These are phyloP conservation scores for Miltochrista miniata DNA, from an alignment of 2,888 invertebrate genomes.

Conservation along the genomic window DNA sequence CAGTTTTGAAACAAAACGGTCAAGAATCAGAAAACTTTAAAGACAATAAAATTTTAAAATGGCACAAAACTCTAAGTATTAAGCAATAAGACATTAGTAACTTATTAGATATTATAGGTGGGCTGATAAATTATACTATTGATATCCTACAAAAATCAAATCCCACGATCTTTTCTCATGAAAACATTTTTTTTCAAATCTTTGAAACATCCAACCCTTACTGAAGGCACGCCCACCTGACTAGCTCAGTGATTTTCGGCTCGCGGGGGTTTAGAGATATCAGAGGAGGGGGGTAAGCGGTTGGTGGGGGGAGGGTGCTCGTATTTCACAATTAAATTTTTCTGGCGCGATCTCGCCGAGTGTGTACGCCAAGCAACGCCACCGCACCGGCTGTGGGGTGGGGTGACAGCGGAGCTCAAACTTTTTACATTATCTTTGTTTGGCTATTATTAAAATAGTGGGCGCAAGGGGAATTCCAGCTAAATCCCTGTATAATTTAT, in stretches of 20 bases:
- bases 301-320: slow-evolving; percentile 44
- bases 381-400: slow-evolving; percentile 58
- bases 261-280: slow-evolving; percentile 23
- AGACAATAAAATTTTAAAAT: no score
- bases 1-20: no score
- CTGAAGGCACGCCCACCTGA: slow-evolving; percentile 40
- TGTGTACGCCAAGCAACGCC: slow-evolving; percentile 70
- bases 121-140: neutral
- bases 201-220: slow-evolving; percentile 11
- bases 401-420: slow-evolving; percentile 49
- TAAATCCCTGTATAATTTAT: no score
- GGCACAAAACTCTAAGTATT: no score
- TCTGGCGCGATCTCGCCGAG: slow-evolving; percentile 72
- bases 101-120: no score
- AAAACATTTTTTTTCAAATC: slow-evolving; percentile 1
- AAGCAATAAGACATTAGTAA: no score
- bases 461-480: no score
- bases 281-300: slow-evolving; percentile 22
- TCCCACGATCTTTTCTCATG: neutral
- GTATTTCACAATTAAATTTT: slow-evolving; percentile 82
- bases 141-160: no score
- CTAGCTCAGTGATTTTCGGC: slow-evolving; percentile 27
- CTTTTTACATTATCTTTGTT: slow-evolving; percentile 12
- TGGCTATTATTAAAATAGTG: no score
- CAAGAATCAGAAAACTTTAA: no score